phyloP scores from a whole-genome alignment of 2,888 invertebrate species.

The Matsumyia berberina region DNA sequence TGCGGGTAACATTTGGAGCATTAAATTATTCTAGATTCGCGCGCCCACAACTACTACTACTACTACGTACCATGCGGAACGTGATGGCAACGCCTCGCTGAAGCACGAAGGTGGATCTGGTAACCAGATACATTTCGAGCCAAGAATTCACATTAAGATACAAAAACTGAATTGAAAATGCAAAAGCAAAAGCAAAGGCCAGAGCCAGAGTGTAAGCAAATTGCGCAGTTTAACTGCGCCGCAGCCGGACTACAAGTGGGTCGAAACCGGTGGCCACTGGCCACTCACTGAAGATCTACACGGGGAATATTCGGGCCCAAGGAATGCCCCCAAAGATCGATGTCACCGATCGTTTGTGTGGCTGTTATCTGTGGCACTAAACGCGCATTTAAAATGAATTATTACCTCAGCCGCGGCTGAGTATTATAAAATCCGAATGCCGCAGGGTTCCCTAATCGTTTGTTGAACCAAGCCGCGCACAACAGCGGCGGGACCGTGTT shows the following conservation, averaged over 20 bases:
- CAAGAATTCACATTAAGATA: conserved; percentile 33
- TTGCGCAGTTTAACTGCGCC: conserved; percentile 40
- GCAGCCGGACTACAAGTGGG: conserved; percentile 35
- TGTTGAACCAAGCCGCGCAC: conserved; percentile 64
- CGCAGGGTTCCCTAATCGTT: conserved; percentile 72
- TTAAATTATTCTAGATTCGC: conserved; percentile 73
- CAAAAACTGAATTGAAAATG: conserved; percentile 44
- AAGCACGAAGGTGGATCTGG: conserved; percentile 59
- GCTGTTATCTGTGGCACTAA: conserved; percentile 70
- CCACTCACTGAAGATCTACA: conserved; percentile 12
- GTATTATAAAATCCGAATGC: conserved; percentile 49
- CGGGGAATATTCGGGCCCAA: conserved; percentile 2
- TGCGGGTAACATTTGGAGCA: conserved; percentile 51
- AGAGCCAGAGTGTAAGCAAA: conserved; percentile 23
- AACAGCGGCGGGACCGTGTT: conserved; percentile 42
- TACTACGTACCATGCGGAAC: background rate
- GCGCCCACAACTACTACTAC: conserved; percentile 40
- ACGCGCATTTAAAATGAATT: conserved; percentile 73
- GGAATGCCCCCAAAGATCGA: conserved; percentile 51
- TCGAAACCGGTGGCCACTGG: conserved; percentile 6
- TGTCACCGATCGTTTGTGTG: conserved; percentile 52
- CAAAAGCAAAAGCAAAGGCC: background rate
- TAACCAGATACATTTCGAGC: conserved; percentile 59
- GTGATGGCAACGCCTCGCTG: conserved; percentile 56
- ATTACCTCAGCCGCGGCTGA: conserved; percentile 42